Conservation (phyloP, 1,140 invertebrate genomes). For the Parapsyche elsis region DNA sequence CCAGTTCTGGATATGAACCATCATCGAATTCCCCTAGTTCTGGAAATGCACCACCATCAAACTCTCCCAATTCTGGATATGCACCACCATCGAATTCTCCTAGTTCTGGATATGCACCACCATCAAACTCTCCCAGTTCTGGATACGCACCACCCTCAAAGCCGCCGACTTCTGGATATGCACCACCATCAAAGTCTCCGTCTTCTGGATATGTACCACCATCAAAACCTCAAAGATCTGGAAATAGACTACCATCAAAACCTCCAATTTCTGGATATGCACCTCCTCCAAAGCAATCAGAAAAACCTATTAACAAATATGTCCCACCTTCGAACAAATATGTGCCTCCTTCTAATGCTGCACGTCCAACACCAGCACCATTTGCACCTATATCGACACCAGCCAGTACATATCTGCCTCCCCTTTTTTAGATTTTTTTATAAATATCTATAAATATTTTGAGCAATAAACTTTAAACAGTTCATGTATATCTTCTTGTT, state of each 20-base stretch:
- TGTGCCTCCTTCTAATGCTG: background rate
- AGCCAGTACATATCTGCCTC: conserved; percentile 51
- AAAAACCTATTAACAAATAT: conserved; percentile 43
- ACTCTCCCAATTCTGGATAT: background rate
- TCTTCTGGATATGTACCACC: conserved; percentile 16
- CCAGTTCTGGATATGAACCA: background rate
- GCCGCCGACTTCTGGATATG: background rate
- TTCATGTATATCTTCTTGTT: too few species aligned
- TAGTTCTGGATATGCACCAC: background rate
- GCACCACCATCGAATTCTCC: background rate
- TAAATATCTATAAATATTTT: background rate
- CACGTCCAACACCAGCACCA: background rate
- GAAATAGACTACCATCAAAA: background rate
- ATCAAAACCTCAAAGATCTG: background rate
- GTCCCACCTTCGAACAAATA: conserved; percentile 53
- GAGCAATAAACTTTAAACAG: too few species aligned
- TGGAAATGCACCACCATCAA: background rate
- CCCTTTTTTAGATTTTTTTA: conserved; percentile 12
- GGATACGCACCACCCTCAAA: background rate
- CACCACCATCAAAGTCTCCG: conserved; percentile 47
- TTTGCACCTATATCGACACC: conserved; percentile 44
- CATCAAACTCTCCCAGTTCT: background rate
- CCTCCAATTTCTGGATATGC: background rate
- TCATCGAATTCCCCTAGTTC: background rate
- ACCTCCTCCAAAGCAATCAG: conserved; percentile 4